phyloP scores from a whole-genome alignment of 92 coral and sea anemone genomes.

The Parazoanthus darwini region DNA sequence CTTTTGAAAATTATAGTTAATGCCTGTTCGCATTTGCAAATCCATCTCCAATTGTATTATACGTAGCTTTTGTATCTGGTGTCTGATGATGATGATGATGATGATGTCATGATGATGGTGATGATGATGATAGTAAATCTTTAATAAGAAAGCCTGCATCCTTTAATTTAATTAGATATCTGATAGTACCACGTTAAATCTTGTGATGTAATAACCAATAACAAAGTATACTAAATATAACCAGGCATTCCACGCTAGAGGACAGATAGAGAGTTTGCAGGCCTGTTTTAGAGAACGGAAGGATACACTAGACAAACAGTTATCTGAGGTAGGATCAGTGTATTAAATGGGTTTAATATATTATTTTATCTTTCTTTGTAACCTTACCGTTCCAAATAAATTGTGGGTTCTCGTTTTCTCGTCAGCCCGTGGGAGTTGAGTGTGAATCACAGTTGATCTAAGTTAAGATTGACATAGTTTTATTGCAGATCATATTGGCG shows the following conservation, averaged over 20 bases:
- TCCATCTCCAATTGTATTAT: too few relatives aligned
- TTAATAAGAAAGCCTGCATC: too few relatives aligned
- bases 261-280: slow-evolving; percentile 59
- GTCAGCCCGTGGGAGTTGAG: not conserved
- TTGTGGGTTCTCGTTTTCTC: not conserved
- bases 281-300: slow-evolving; percentile 52
- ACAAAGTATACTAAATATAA: not conserved
- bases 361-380: not conserved
- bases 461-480: not conserved
- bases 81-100: too few relatives aligned
- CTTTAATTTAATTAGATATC: too few relatives aligned
- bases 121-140: too few relatives aligned
- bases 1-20: too few relatives aligned
- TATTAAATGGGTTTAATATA: not conserved
- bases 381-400: not conserved
- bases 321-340: slow-evolving; percentile 44
- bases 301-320: slow-evolving; percentile 45
- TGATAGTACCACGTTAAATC: not conserved
- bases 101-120: too few relatives aligned
- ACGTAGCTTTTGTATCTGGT: not conserved
- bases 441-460: not conserved
- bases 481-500: not conserved
- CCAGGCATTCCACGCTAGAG: slow-evolving; percentile 41
- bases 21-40: too few relatives aligned
- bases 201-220: not conserved